Base-by-base conservation (phyloP, 1,140 invertebrate genomes). In the Macrotrachela quadricornifera region DNA sequence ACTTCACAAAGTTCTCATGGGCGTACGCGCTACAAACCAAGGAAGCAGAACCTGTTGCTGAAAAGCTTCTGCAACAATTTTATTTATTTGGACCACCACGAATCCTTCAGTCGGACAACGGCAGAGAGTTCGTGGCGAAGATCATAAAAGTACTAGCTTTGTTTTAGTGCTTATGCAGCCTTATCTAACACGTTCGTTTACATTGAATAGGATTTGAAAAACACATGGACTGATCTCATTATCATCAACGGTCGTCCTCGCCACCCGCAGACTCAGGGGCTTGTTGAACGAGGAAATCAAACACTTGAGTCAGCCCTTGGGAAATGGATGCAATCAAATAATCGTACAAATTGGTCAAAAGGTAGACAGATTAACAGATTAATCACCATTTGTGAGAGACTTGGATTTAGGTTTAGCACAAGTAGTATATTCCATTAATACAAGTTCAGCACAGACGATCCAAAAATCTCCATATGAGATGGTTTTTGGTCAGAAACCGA, bases 251-350 rank as follows among this genome's bases (percentile, higher is more conserved):
- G 60, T 16, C 60, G 59, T 39, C 56, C 59, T 37, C 42, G 56
- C 15, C 57, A 60, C 56, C 57, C 57, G 13, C 60, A 61, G 51
- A 57, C 49, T 21, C 58, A 62, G 48, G 58, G 61, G n/a, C 55
- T 37, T 21, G 55, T 60, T 50, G 56, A 63, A 49, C 49, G 58
- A 8, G 21, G 21, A 30, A 30, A 30, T 30, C 21, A 30, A 30
- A 30, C 21, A 30, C 8, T 30, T 8, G 8, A 30, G 8, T 30
- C 8, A 30, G 21, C 21, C 8, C 21, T 30, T 30, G 21, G 21
- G 8, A 30, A 30, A 30, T 30, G 21, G 21, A 30, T 30, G 21
- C 3, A 30, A 30, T 30, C 21, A 8, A 30, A 30, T 8, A 30
- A 30, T 30, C 21, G 8, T 8, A 30, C 2, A 8, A 30, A 8